These are phyloP conservation scores for Myocastor coypus DNA, from an alignment of 2,113 vertebrate species.

Conservation along the genomic window DNA sequence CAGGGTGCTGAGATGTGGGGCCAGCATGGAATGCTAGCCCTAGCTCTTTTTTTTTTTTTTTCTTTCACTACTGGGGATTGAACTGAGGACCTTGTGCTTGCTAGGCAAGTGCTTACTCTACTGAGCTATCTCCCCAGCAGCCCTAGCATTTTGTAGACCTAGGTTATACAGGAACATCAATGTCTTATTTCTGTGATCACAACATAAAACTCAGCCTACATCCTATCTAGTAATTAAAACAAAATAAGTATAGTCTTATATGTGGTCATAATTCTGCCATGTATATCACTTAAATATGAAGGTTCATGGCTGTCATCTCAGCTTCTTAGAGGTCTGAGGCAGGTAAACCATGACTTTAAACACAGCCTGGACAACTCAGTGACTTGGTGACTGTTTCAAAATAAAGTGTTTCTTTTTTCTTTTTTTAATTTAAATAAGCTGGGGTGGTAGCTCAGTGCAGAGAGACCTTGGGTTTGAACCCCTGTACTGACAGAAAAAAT, in stretches of 20 bases:
- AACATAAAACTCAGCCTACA: neutral
- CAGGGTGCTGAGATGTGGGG: no score
- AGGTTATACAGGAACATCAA: neutral
- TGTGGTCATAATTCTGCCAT: neutral
- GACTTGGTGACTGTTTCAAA: no score
- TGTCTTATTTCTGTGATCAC: neutral
- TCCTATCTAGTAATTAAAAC: neutral
- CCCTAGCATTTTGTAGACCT: neutral
- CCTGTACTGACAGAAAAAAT: neutral
- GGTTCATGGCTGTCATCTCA: neutral
- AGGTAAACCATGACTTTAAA: neutral
- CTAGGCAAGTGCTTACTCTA: no score
- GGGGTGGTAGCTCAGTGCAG: no score
- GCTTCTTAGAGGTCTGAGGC: neutral
- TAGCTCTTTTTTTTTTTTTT: no score
- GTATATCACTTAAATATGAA: conserved; percentile 36
- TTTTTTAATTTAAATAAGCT: no score
- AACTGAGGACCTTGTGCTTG: no score
- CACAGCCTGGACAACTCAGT: neutral
- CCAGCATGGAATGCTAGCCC: no score
- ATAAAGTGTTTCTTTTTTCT: no score
- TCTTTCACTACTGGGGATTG: no score
- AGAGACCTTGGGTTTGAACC: neutral
- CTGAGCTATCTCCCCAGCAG: no score
- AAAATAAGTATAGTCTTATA: neutral